These are phyloP conservation scores for Sebastes taczanowskii DNA, from an alignment of 2,797 vertebrate genomes.

Conservation along the genomic window DNA sequence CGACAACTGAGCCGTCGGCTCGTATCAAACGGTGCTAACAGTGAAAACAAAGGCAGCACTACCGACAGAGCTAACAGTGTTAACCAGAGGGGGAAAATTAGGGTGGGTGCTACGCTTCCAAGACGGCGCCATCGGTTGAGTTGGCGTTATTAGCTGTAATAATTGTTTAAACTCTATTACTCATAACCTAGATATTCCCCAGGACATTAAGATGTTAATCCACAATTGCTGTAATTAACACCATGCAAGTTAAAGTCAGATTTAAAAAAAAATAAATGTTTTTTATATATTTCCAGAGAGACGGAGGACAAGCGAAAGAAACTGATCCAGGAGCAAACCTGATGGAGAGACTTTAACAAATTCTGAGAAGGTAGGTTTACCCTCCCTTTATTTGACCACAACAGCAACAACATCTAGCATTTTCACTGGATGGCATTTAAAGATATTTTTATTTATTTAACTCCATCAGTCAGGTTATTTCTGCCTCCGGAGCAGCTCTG, in stretches of 20 bases:
- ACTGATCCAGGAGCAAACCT: background rate
- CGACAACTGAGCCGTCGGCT: too few species aligned
- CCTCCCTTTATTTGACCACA: background rate
- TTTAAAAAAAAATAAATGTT: background rate
- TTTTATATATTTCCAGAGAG: slow-evolving; percentile 1
- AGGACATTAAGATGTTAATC: background rate
- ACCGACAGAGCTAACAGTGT: too few species aligned
- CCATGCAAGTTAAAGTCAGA: background rate
- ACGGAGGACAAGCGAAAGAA: background rate
- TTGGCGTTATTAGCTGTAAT: too few species aligned
- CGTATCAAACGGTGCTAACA: too few species aligned
- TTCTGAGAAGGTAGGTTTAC: background rate
- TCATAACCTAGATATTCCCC: too few species aligned
- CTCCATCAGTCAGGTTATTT: background rate
- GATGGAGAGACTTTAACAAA: background rate
- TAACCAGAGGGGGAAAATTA: too few species aligned
- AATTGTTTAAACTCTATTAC: background rate
- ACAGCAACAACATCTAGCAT: background rate
- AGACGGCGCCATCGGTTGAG: too few species aligned
- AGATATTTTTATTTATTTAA: background rate
- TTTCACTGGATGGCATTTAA: background rate
- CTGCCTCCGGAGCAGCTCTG: background rate
- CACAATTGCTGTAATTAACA: background rate
- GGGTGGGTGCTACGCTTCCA: too few species aligned
- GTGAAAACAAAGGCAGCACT: too few species aligned